phyloP scores from a whole-genome alignment of 2,888 invertebrate species.

The Archips xylosteana region DNA sequence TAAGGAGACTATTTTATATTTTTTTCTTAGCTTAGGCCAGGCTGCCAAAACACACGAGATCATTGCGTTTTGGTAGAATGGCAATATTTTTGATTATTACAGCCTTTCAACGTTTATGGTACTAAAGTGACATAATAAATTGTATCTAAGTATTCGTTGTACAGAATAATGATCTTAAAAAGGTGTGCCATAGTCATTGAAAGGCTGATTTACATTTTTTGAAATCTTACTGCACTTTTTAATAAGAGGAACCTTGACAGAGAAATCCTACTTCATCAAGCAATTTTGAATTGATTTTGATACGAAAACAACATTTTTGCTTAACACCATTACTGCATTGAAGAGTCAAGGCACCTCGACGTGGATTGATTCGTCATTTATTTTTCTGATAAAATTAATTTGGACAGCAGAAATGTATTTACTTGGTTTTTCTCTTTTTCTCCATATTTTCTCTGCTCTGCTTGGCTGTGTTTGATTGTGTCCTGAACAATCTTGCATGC shows the following conservation, averaged over 20 bases:
- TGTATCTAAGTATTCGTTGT: background rate
- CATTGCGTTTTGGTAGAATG: conserved; percentile 81
- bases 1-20: conserved; percentile 66
- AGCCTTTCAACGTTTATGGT: conserved; percentile 65
- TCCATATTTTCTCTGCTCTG: conserved; percentile 93
- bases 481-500: conserved; percentile 92
- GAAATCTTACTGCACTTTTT: conserved; percentile 82
- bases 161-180: background rate
- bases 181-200: conserved; percentile 57
- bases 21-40: conserved; percentile 82
- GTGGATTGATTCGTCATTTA: conserved; percentile 81
- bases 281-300: conserved; percentile 23
- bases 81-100: conserved; percentile 71
- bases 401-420: conserved; percentile 87
- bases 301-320: conserved; percentile 29
- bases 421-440: conserved; percentile 91
- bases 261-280: conserved; percentile 39
- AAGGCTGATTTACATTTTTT: conserved; percentile 71
- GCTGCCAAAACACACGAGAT: conserved; percentile 78
- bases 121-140: background rate
- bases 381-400: conserved; percentile 83
- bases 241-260: conserved; percentile 77
- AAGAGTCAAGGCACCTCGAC: conserved; percentile 79
- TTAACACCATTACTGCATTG: conserved; percentile 44
- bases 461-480: conserved; percentile 94